These are phyloP conservation scores for Drosophila subquinaria DNA, from an alignment of 2,888 invertebrate species.

Conservation along the genomic window DNA sequence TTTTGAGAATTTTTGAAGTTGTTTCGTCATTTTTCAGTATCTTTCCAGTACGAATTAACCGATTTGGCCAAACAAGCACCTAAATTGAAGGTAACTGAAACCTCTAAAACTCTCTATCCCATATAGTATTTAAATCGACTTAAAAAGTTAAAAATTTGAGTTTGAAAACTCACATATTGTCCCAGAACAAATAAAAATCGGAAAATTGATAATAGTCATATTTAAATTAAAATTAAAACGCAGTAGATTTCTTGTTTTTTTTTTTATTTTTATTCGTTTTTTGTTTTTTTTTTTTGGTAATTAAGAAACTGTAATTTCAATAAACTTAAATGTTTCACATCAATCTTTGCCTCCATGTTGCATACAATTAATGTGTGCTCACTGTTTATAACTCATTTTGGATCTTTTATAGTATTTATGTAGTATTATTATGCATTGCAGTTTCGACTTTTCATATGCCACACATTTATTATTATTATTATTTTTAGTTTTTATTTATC, in stretches of 20 bases:
- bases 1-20: too few species aligned
- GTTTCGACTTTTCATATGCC: conserved; percentile 45
- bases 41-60: too few species aligned
- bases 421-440: conserved; percentile 59
- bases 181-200: too few species aligned
- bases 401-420: conserved; percentile 40
- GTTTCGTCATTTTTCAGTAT: too few species aligned
- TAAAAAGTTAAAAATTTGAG: too few species aligned
- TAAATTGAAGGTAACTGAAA: too few species aligned
- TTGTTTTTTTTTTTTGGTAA: conserved; percentile 83
- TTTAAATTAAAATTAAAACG: neutral
- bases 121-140: too few species aligned
- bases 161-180: too few species aligned
- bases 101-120: too few species aligned
- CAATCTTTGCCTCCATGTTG: conserved; percentile 82
- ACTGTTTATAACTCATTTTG: conserved; percentile 62
- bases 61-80: too few species aligned
- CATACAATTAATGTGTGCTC: conserved; percentile 71
- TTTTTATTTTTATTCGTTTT: conserved; percentile 24
- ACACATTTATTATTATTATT: conserved; percentile 33
- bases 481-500: conserved; percentile 37
- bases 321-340: conserved; percentile 85
- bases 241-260: conserved; percentile 17
- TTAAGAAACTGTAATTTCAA: conserved; percentile 86
- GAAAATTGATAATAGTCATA: too few species aligned